A percentile compares a stretch with the other conserved stretches of the same genome.
phyloP scores from a whole-genome alignment of 2,113 vertebrate species.

The Mionectes macconnelli region DNA sequence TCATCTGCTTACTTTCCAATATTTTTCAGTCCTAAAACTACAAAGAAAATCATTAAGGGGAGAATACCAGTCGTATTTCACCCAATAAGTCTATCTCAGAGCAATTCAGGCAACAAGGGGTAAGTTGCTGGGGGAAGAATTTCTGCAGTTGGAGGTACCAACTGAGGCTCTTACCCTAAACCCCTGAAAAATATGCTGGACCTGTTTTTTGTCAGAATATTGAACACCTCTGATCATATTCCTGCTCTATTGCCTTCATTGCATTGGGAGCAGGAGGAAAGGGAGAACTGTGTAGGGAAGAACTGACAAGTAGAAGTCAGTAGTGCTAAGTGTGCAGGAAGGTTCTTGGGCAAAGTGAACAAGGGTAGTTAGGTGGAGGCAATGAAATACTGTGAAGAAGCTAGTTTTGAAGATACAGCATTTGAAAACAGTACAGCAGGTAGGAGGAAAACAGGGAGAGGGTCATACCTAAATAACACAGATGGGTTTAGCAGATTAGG shows the following conservation, averaged over 20 bases:
- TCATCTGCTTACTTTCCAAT: not conserved
- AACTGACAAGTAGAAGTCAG: not conserved
- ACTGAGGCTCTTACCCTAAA: not conserved
- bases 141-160: not conserved
- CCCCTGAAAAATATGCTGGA: not conserved
- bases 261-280: not conserved
- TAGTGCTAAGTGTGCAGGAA: not conserved
- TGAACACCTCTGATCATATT: not conserved
- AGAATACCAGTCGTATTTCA: not conserved
- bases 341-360: not conserved
- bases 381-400: not conserved
- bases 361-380: not conserved
- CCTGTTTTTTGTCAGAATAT: not conserved
- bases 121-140: not conserved
- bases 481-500: not conserved
- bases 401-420: not conserved
- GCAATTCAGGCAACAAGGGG: not conserved
- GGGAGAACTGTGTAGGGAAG: not conserved
- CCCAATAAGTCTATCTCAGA: not conserved
- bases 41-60: not conserved
- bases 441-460: not conserved
- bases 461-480: not conserved
- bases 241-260: not conserved
- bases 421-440: not conserved
- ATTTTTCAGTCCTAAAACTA: not conserved